A percentile compares a stretch with the other conserved stretches of the same genome.
phyloP scores from a whole-genome alignment of 1,140 invertebrate genomes.

The Lepidurus apus region DNA sequence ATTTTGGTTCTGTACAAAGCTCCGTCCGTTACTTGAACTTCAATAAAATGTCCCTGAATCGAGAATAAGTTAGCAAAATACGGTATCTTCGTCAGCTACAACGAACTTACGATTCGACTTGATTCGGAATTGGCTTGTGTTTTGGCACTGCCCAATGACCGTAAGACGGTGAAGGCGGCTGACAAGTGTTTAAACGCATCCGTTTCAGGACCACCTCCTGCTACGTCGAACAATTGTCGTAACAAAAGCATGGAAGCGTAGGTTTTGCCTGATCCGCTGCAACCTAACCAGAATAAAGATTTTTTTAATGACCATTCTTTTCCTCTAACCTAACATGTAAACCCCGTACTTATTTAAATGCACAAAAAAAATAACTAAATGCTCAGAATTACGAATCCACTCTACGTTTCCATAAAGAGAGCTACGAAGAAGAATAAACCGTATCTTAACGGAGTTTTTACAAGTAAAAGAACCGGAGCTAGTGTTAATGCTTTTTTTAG shows the following conservation, averaged over 20 bases:
- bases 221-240: conserved; percentile 83
- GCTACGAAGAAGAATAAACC: too few species aligned
- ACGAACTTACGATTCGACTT: conserved; percentile 74
- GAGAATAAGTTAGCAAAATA: conserved; percentile 34
- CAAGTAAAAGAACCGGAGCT: too few species aligned
- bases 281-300: conserved; percentile 53
- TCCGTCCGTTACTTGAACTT: conserved; percentile 93
- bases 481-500: too few species aligned
- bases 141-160: conserved; percentile 83
- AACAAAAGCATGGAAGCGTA: conserved; percentile 86
- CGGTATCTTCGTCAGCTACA: not conserved
- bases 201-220: conserved; percentile 86
- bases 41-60: conserved; percentile 85
- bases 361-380: too few species aligned
- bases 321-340: not conserved
- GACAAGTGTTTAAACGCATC: conserved; percentile 94
- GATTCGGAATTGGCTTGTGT: conserved; percentile 85
- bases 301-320: not conserved
- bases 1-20: conserved; percentile 91
- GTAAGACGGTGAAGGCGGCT: conserved; percentile 85
- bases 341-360: too few species aligned
- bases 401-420: too few species aligned
- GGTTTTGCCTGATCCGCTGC: conserved; percentile 90
- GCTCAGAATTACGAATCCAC: too few species aligned
- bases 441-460: too few species aligned